Evolutionary conservation across 2,797 vertebrate genomes (phyloP).

Genomic region (Falco naumanni): DNA sequence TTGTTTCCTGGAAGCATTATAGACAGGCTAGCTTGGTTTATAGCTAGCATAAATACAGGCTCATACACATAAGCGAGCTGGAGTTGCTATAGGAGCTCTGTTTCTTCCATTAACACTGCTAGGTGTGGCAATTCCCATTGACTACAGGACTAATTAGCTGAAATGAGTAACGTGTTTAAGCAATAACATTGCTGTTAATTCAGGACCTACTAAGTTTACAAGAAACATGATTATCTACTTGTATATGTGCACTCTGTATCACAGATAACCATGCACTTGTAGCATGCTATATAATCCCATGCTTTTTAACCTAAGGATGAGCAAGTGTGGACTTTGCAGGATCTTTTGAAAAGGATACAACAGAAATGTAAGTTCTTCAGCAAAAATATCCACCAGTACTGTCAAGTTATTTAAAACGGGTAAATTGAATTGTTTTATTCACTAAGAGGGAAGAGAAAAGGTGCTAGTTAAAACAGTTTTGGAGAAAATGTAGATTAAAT

Average conservation of each 20-base stretch:
- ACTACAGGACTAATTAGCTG: background rate
- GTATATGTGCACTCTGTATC: background rate
- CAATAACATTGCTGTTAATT: background rate
- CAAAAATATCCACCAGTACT: background rate
- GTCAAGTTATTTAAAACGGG: background rate
- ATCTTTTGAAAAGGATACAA: background rate
- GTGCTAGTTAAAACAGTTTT: background rate
- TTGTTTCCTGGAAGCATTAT: background rate
- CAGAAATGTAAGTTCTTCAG: background rate
- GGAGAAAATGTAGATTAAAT: background rate
- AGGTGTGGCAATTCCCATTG: background rate
- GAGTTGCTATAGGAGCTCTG: accelerated
- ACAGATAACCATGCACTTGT: background rate
- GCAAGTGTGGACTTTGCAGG: background rate
- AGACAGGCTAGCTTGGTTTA: background rate
- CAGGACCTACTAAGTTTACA: background rate
- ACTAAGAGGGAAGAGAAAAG: background rate
- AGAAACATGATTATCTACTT: background rate
- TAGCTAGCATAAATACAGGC: background rate
- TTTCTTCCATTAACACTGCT: background rate
- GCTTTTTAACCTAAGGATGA: background rate
- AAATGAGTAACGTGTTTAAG: background rate
- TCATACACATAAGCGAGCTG: background rate
- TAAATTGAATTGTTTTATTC: background rate
- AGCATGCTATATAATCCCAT: background rate